Percentiles rank a stretch among this genome's conserved stretches.
Conservation (phyloP, 2,113 vertebrate species). For the Aramus guarauna region DNA sequence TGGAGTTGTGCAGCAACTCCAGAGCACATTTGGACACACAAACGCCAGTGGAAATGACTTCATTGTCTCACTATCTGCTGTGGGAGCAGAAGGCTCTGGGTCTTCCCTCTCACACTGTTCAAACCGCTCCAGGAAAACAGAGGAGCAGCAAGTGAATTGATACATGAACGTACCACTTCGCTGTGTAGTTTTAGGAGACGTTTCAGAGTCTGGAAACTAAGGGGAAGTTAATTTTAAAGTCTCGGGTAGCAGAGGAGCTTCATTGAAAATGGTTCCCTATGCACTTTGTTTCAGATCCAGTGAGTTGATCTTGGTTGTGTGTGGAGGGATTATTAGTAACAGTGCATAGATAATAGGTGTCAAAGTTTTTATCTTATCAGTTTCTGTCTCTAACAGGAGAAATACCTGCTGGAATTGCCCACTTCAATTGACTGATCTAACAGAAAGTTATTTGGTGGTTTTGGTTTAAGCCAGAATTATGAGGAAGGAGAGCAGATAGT, state of each 20-base stretch:
- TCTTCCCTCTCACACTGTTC: background rate
- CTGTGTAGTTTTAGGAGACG: background rate
- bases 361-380: background rate
- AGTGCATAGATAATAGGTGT: background rate
- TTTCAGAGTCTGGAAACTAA: background rate
- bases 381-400: background rate
- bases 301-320: background rate
- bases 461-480: background rate
- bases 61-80: background rate
- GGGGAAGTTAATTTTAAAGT: background rate
- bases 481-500: background rate
- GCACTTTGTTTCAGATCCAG: background rate
- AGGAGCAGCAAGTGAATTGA: background rate
- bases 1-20: background rate
- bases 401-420: background rate
- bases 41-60: background rate
- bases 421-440: background rate
- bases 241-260: background rate
- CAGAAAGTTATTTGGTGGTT: background rate
- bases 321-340: background rate
- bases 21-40: background rate
- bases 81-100: background rate
- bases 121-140: background rate
- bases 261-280: background rate
- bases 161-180: accelerated